Conservation (phyloP, 2,113 vertebrate genomes). For the Vidua macroura region DNA sequence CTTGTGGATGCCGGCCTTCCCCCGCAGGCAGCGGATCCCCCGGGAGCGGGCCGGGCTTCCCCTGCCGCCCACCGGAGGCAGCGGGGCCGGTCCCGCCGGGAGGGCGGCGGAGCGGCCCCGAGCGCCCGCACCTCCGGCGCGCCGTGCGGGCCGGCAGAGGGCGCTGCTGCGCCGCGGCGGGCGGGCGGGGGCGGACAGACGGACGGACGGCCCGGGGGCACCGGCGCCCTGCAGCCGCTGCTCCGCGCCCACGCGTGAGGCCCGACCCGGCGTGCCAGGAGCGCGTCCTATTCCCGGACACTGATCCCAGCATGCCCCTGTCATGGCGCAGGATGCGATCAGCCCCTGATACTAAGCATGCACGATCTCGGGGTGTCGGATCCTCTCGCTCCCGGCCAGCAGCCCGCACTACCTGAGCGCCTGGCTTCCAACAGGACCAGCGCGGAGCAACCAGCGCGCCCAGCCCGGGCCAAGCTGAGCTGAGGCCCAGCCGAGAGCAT, state of each 20-base stretch:
- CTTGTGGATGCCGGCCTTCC: background rate
- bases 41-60: background rate
- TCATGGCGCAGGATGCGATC: background rate
- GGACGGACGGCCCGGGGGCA: background rate
- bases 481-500: background rate
- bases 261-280: background rate
- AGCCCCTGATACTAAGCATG: accelerated
- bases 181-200: background rate
- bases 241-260: background rate
- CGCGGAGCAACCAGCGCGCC: background rate
- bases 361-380: accelerated
- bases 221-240: background rate
- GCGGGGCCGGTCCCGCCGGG: background rate
- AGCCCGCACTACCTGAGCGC: background rate
- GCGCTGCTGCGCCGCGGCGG: too few relatives aligned
- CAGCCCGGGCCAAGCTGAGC: background rate
- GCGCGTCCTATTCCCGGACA: background rate
- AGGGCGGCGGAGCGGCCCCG: background rate
- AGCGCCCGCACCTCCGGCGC: too few relatives aligned
- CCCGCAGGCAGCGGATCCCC: background rate
- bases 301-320: background rate
- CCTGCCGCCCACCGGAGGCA: background rate
- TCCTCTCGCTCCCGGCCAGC: background rate
- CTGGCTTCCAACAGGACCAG: background rate
- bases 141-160: too few relatives aligned